Base-by-base conservation (phyloP, 2,888 invertebrate species). In the Drosophila histrio region DNA sequence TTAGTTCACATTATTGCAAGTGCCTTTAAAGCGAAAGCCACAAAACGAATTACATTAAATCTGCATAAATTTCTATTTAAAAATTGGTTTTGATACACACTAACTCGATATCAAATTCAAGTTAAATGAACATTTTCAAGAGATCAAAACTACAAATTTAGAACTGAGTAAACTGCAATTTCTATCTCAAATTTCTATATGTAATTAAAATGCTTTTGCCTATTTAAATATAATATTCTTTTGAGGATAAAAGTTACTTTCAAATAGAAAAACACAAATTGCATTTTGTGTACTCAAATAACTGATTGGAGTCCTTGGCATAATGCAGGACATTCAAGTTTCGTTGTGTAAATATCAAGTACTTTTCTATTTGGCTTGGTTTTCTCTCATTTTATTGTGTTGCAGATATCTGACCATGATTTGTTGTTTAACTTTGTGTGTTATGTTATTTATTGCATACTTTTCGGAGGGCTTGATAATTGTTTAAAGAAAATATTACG, bases 401-500 rank as follows among this genome's bases (percentile, higher is more conserved):
- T 44, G 41, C 52, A 58, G 74, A 79, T 63, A 50, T 72, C 62
- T 63, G 84, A 63, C 81, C 82, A 87, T 85, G 85, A 87, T 85
- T 85, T 82, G 87, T 87, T 76, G 78, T 64, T 57, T 63, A 52
- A 49, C 57, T 32, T 65, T 58, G 60, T 58, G 57, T 68, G 38
- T 79, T 47, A 47, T 47, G 71, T 80, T 64, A 84, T 84, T 84
- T 84, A 84, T 84, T 39, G 82, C 72, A 64, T 75, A 77, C 81
- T 73, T 87, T 84, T 76, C 34, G 67, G 79, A 76, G 73, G 70
- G 79, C 75, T 84, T 84, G 87, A 84, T 84, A 84, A 84, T 84
- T 84, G 84, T 84, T 84, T 84, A 84, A 84, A 84, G 85, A 79
- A 87, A 84, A 84, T 87, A 82, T 86, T 77, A 87, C 75, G 80